phyloP scores from a whole-genome alignment of 2,888 invertebrate genomes.

The Caenorhabditis sp. region DNA sequence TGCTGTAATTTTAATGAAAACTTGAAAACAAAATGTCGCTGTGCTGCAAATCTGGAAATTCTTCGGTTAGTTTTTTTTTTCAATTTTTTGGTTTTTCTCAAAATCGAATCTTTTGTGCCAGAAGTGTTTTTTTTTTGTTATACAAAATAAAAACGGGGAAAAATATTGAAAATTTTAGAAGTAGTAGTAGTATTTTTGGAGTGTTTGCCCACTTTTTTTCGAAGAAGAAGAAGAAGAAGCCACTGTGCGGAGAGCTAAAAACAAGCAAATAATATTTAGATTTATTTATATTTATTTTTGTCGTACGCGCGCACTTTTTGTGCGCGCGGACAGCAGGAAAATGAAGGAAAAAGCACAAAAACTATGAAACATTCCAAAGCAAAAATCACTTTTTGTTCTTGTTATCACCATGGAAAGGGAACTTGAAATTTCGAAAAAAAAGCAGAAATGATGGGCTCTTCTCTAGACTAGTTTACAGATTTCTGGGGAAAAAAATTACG shows the following conservation, averaged over 20 bases:
- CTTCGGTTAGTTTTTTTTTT: not conserved
- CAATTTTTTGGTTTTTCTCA: not conserved
- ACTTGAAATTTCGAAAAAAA: too few relatives aligned
- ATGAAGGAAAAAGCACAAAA: not conserved
- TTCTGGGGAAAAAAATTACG: too few relatives aligned
- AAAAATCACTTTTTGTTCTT: too few relatives aligned
- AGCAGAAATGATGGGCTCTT: too few relatives aligned
- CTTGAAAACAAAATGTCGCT: not conserved
- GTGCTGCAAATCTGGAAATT: not conserved
- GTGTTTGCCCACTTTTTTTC: not conserved
- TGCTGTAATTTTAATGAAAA: too few relatives aligned
- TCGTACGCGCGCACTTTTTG: not conserved
- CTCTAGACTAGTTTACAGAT: too few relatives aligned
- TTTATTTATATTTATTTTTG: not conserved
- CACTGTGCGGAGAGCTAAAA: not conserved
- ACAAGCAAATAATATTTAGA: constrained; percentile 1
- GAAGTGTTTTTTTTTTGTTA: too few relatives aligned
- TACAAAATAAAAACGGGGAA: not conserved
- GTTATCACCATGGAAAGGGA: too few relatives aligned
- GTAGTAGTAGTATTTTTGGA: not conserved
- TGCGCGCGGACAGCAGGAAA: not conserved
- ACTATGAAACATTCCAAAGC: not conserved
- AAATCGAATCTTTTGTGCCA: not conserved
- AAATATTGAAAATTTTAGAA: not conserved
- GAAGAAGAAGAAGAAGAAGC: not conserved